Conservation (phyloP, 2,113 vertebrate species). For the Argyrosomus japonicus region DNA sequence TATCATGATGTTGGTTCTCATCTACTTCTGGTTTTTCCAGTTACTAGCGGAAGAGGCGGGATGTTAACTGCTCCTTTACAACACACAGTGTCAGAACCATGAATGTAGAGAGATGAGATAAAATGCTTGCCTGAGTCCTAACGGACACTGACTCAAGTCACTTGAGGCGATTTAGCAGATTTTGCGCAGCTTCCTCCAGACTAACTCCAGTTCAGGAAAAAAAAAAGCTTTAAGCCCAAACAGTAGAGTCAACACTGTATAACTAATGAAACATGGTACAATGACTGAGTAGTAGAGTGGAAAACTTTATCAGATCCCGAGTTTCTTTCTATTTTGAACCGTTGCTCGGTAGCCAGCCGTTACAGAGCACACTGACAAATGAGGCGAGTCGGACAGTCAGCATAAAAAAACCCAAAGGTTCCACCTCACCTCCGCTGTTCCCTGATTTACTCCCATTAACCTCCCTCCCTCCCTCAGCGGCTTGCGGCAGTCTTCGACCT, state of each 20-base stretch:
- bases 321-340: slow-evolving; percentile 36
- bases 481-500: slow-evolving; percentile 53
- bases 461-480: slow-evolving; percentile 36
- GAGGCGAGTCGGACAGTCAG: slow-evolving; percentile 56
- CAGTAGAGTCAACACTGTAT: neutral
- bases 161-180: too few species aligned
- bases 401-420: slow-evolving; percentile 43
- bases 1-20: too few species aligned
- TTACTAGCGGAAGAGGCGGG: too few species aligned
- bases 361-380: slow-evolving; percentile 57
- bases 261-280: slow-evolving; percentile 1
- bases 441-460: slow-evolving; percentile 64
- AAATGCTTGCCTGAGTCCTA: too few species aligned
- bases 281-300: neutral
- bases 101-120: too few species aligned
- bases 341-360: slow-evolving; percentile 28
- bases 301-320: slow-evolving; percentile 21
- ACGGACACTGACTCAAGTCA: too few species aligned
- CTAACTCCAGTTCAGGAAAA: neutral
- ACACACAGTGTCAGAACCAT: too few species aligned
- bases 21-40: too few species aligned
- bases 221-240: neutral
- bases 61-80: too few species aligned
- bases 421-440: slow-evolving; percentile 42
- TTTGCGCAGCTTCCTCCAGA: too few species aligned